Base-by-base conservation (phyloP, 2,888 invertebrate genomes). In the Pollenia labialis region DNA sequence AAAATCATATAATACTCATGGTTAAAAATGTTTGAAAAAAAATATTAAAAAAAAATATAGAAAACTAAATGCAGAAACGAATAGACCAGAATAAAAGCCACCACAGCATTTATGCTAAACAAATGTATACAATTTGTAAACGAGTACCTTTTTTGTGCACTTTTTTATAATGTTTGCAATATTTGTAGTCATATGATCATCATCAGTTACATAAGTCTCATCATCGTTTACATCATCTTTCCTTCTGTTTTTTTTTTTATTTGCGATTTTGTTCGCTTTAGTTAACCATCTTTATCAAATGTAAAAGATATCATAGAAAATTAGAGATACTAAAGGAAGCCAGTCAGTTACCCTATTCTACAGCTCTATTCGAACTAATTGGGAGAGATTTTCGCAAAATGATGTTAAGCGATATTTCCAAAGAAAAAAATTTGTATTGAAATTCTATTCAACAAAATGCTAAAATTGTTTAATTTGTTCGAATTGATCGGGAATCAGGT, bases 1-100 rank as follows among this genome's bases (percentile, higher is more conserved):
- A 86, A 82, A 86, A 86, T 81, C 86, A 81, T 76, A 80, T 80
- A 86, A 86, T 76, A 83, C 83, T 83, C 83, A 71, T 82, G 83
- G 52, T 60, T 86, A 68, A 48, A 74, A 81, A 54, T 82, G 46
- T 69, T 60, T 48, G 42, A 64, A 74, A 69, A 48, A 60, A 56
- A 2, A 23, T 23, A 68, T 56, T 16, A 48, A n/a, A 7, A 60
- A 60, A 7, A 64, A n/a, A 52, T 12, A 54, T 32, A 32, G 32
- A 6, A 52, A 84, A 60, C 77, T 16, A 77, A 83, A 72, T 18
- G 14, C 32, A 56, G 56, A 79, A 76, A 66, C 54, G 75, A 62
- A 81, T 77, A 81, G 80, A 81, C 75, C 60, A 60, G 46, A 71
- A 76, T 76, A 66, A 83, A 82, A 80, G 69, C 85, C 50, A 75